These are phyloP conservation scores for Mellivora capensis DNA, from an alignment of 2,113 vertebrate species.

Conservation along the genomic window DNA sequence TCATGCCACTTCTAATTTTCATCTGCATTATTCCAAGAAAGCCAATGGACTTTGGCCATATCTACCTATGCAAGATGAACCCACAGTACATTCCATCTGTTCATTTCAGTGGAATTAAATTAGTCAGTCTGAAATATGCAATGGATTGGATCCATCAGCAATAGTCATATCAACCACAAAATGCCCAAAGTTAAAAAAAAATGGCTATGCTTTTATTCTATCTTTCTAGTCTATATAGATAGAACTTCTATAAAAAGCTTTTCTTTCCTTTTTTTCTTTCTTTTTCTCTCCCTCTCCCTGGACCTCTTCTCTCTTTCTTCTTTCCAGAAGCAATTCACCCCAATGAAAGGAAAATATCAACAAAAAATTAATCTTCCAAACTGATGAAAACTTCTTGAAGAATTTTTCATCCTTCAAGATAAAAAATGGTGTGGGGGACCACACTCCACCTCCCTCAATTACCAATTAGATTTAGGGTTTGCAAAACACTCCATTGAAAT, in stretches of 20 bases:
- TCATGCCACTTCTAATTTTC: neutral
- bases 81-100: neutral
- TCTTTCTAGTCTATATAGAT: neutral
- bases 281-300: neutral
- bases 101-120: neutral
- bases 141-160: neutral
- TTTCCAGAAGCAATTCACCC: neutral
- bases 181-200: neutral
- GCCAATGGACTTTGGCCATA: neutral
- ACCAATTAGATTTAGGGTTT: neutral
- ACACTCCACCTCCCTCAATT: neutral
- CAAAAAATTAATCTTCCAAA: neutral
- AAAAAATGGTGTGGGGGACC: neutral
- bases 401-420: neutral
- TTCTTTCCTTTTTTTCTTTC: neutral
- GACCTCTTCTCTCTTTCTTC: neutral
- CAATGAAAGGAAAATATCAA: slow-evolving; percentile 5
- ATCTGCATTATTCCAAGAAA: neutral
- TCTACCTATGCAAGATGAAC: neutral
- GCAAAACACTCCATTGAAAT: neutral
- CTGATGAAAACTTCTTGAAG: neutral
- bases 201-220: neutral
- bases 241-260: neutral
- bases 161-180: neutral
- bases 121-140: neutral